phyloP scores from a whole-genome alignment of 2,888 invertebrate genomes.

The Galerucella nymphaeae region DNA sequence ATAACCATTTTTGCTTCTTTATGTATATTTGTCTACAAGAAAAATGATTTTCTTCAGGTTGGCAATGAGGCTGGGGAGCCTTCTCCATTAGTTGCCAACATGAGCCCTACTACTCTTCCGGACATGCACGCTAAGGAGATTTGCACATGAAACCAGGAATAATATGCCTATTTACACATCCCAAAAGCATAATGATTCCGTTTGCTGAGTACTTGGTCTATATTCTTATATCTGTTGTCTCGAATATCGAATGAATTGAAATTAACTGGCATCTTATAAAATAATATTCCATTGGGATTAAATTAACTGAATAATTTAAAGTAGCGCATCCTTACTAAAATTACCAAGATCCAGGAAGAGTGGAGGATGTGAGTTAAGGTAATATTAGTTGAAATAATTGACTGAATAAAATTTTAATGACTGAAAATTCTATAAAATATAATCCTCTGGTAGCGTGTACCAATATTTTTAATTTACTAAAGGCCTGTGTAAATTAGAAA shows the following conservation, averaged over 20 bases:
- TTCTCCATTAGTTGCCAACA: constrained; percentile 43
- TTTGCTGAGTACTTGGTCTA: constrained; percentile 2
- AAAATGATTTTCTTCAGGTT: constrained; percentile 48
- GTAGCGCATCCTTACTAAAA: not conserved
- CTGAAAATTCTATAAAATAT: not conserved
- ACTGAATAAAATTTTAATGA: not conserved
- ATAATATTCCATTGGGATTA: not conserved
- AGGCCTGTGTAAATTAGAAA: not conserved
- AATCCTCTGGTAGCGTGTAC: not conserved
- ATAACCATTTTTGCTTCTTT: constrained; percentile 6
- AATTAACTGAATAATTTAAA: not conserved
- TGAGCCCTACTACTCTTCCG: constrained; percentile 8
- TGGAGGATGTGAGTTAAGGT: constrained; percentile 8
- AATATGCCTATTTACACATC: not conserved
- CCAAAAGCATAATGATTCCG: not conserved
- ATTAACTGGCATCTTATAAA: not conserved
- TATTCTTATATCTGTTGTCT: not conserved
- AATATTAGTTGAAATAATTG: not conserved
- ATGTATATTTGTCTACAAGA: constrained; percentile 21
- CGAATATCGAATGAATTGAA: not conserved
- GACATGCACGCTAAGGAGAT: constrained; percentile 15
- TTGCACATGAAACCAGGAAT: not conserved
- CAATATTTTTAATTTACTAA: not conserved
- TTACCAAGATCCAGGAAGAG: not conserved
- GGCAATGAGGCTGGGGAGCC: constrained; percentile 45